A percentile compares a stretch with the other conserved stretches of the same genome.
These are phyloP conservation scores for Oxygymnocypris stewartii DNA, from an alignment of 2,113 vertebrate species.

Conservation along the genomic window DNA sequence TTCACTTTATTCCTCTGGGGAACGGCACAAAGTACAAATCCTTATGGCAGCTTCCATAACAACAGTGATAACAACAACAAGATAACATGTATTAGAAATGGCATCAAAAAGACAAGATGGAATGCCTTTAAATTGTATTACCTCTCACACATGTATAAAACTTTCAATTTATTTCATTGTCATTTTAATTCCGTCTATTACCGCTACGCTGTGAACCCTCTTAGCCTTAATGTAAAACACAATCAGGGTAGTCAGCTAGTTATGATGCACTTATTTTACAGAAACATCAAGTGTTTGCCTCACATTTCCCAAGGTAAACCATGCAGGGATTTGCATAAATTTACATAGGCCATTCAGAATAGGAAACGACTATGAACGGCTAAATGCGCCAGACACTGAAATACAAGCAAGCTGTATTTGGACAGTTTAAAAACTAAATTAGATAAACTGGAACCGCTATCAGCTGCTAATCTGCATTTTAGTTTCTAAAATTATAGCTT, in stretches of 20 bases:
- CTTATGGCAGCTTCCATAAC: constrained; percentile 25
- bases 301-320: constrained; percentile 32
- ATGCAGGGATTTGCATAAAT: constrained; percentile 25
- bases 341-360: background rate
- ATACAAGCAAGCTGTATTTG: background rate
- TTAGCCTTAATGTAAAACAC: background rate
- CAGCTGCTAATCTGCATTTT: constrained; percentile 16
- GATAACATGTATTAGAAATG: background rate
- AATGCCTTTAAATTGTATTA: background rate
- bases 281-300: constrained; percentile 30
- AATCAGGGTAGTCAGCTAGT: constrained; percentile 21
- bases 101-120: background rate
- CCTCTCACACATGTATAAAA: background rate
- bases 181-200: background rate
- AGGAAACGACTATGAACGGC: background rate
- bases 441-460: background rate
- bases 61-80: constrained; percentile 22
- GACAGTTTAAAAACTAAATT: background rate
- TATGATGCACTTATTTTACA: constrained; percentile 18
- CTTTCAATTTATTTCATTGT: background rate
- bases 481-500: background rate
- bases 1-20: background rate
- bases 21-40: constrained; percentile 8
- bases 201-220: background rate
- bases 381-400: constrained; percentile 14